phyloP scores from a whole-genome alignment of 2,888 invertebrate species.

The Andrena camellia region DNA sequence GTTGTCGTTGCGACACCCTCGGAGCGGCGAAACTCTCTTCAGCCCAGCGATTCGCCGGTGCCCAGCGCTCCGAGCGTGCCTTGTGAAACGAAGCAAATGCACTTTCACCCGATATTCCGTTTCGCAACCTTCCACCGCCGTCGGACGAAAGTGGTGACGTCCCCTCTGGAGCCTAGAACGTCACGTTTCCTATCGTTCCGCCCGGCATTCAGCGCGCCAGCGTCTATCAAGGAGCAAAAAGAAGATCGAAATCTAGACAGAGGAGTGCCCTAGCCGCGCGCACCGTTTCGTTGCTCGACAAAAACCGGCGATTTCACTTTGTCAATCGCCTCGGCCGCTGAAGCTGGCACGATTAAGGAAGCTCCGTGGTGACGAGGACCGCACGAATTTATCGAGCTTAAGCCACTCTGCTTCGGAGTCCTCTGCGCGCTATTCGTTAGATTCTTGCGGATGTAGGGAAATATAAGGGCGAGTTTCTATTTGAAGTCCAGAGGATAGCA shows the following conservation, averaged over 20 bases:
- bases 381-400: no score
- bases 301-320: neutral
- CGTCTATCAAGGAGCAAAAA: neutral
- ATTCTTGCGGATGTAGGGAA: no score
- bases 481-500: no score
- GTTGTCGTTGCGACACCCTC: conserved; percentile 62
- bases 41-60: conserved; percentile 51
- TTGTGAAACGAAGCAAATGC: conserved; percentile 80
- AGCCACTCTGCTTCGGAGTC: no score
- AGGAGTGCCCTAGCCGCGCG: neutral
- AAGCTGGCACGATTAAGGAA: no score
- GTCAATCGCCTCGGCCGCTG: no score
- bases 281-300: neutral
- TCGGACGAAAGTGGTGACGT: conserved; percentile 42
- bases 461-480: no score
- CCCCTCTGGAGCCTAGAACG: conserved; percentile 40
- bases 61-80: conserved; percentile 61
- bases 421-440: no score
- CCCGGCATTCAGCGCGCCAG: neutral
- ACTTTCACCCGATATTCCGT: conserved; percentile 78
- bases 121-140: conserved; percentile 69
- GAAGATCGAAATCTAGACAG: neutral
- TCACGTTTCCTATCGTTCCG: conserved; percentile 34
- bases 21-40: conserved; percentile 67
- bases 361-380: no score